Evolutionary conservation across 1,140 invertebrate species (phyloP).

Genomic region (Macrobrachium rosenbergii): DNA sequence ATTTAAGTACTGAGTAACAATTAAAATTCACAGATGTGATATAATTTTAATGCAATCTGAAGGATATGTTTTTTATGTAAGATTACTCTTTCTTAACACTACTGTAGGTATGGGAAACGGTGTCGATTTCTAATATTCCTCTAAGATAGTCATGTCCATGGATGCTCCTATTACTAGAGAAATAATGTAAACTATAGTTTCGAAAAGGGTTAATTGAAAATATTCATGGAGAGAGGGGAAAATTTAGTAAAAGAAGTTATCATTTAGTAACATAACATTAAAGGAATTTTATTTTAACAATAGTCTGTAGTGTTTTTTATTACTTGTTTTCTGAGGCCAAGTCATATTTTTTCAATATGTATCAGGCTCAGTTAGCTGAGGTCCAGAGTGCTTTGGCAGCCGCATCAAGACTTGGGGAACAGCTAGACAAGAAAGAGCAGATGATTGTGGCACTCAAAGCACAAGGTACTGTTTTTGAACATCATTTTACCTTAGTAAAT

Average conservation of each 20-base stretch:
- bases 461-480: conserved; percentile 37
- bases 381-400: conserved; percentile 54
- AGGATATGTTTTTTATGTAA: too few relatives aligned
- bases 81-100: too few relatives aligned
- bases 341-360: neutral
- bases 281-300: neutral
- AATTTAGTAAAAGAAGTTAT: neutral
- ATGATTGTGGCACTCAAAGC: conserved; percentile 62
- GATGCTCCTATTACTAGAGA: too few relatives aligned
- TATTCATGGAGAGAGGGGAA: too few relatives aligned
- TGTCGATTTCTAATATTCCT: too few relatives aligned
- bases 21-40: too few relatives aligned
- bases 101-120: too few relatives aligned
- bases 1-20: too few relatives aligned
- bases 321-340: neutral
- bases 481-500: neutral
- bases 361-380: conserved; percentile 48
- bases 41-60: too few relatives aligned
- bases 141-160: too few relatives aligned
- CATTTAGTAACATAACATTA: neutral
- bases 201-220: too few relatives aligned
- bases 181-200: too few relatives aligned
- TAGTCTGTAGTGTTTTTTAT: neutral
- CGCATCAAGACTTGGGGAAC: conserved; percentile 58
- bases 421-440: conserved; percentile 65